Percentiles rank a stretch among this genome's conserved stretches.
These are phyloP conservation scores for Tinea semifulvella DNA, from an alignment of 2,888 invertebrate species.

Conservation along the genomic window DNA sequence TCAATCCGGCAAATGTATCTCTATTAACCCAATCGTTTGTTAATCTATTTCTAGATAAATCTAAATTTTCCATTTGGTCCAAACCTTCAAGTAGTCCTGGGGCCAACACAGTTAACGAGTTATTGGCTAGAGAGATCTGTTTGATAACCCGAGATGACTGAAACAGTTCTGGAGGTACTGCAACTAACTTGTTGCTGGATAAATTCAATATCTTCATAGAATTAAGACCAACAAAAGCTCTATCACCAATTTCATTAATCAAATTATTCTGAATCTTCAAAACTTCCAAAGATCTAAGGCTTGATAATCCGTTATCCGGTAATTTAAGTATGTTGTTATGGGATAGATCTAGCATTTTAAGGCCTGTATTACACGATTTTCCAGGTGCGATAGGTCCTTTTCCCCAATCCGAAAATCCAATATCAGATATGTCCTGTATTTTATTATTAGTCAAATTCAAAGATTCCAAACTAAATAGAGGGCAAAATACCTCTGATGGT, in stretches of 20 bases:
- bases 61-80: conserved; percentile 76
- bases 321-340: conserved; percentile 75
- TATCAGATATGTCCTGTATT: conserved; percentile 78
- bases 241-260: conserved; percentile 77
- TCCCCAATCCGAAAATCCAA: conserved; percentile 81
- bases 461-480: conserved; percentile 71
- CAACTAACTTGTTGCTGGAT: conserved; percentile 81
- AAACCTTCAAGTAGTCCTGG: conserved; percentile 79
- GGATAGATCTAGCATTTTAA: conserved; percentile 78
- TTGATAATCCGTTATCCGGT: conserved; percentile 76
- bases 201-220: conserved; percentile 78
- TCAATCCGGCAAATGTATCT: conserved; percentile 79
- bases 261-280: conserved; percentile 81
- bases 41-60: conserved; percentile 77
- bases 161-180: conserved; percentile 82
- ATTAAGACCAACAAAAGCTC: conserved; percentile 76
- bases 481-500: conserved; percentile 77
- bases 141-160: conserved; percentile 74
- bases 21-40: conserved; percentile 80
- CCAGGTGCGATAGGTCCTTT: conserved; percentile 72
- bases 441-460: conserved; percentile 81
- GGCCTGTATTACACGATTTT: conserved; percentile 74
- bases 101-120: conserved; percentile 79
- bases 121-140: conserved; percentile 79
- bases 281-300: conserved; percentile 72